Percentiles rank a stretch among this genome's conserved stretches.
Evolutionary conservation across 2,113 vertebrate genomes (phyloP).

Genomic region (Ovibos moschatus): DNA sequence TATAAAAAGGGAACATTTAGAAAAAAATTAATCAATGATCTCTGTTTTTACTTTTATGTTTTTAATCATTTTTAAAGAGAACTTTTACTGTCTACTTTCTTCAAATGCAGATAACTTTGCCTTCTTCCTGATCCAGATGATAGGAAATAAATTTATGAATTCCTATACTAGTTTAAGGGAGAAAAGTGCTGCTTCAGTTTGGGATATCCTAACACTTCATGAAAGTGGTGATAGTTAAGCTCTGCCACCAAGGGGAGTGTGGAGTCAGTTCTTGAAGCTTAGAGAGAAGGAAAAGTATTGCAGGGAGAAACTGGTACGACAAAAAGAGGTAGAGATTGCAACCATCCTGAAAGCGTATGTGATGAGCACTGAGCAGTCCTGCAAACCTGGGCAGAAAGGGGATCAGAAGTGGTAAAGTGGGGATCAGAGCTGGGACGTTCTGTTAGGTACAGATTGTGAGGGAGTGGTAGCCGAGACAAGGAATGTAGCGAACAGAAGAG

Average conservation of each 20-base stretch:
- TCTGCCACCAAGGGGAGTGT: not conserved
- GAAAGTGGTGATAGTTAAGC: not conserved
- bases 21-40: not conserved
- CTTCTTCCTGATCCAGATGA: not conserved
- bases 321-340: not conserved
- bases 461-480: not conserved
- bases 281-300: not conserved
- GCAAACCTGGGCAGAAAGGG: accelerated
- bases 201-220: not conserved
- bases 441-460: not conserved
- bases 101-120: not conserved
- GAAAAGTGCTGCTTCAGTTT: not conserved
- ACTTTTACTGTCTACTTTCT: not conserved
- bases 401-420: not conserved
- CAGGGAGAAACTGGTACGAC: not conserved
- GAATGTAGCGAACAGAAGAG: not conserved
- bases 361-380: not conserved
- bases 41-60: not conserved
- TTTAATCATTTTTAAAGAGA: not conserved
- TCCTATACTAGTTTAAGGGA: not conserved
- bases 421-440: not conserved
- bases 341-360: not conserved
- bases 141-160: not conserved
- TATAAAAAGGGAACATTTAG: not conserved
- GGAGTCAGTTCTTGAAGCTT: not conserved